Percentiles rank a stretch among this genome's conserved stretches.
Conservation (phyloP, 2,888 invertebrate genomes). For the Lacanobia wlatinum region DNA sequence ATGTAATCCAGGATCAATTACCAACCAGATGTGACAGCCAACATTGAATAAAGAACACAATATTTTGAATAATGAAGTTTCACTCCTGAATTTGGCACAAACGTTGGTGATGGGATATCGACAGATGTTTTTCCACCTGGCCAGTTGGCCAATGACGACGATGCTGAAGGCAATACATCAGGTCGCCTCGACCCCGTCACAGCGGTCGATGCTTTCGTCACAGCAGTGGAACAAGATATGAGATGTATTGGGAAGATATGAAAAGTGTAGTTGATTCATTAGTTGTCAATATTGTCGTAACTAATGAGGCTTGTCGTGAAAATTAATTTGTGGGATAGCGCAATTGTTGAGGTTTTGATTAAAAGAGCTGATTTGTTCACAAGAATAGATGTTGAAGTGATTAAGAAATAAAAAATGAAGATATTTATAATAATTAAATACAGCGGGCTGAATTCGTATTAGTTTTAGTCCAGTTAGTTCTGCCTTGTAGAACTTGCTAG, state of each 20-base stretch:
- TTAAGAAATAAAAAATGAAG: background rate
- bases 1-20: constrained; percentile 38
- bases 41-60: constrained; percentile 2
- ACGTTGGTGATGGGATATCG: constrained; percentile 35
- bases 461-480: background rate
- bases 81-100: constrained; percentile 32
- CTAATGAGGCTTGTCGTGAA: background rate
- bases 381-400: background rate
- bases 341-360: background rate
- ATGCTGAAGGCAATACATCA: constrained; percentile 64
- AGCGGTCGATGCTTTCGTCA: constrained; percentile 72
- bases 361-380: background rate
- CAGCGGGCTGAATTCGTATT: background rate
- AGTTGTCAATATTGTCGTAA: constrained; percentile 10
- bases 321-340: constrained; percentile 6
- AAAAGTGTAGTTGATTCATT: constrained; percentile 22
- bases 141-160: constrained; percentile 52
- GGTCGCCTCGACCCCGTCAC: constrained; percentile 67
- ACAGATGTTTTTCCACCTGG: constrained; percentile 66
- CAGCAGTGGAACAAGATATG: constrained; percentile 54
- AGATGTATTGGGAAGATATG: constrained; percentile 29
- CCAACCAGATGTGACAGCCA: constrained; percentile 23
- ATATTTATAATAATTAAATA: background rate
- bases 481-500: too few species aligned
- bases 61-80: constrained; percentile 34